Conservation (phyloP, 2,888 invertebrate species). For the Tricholauxania praeusta region DNA sequence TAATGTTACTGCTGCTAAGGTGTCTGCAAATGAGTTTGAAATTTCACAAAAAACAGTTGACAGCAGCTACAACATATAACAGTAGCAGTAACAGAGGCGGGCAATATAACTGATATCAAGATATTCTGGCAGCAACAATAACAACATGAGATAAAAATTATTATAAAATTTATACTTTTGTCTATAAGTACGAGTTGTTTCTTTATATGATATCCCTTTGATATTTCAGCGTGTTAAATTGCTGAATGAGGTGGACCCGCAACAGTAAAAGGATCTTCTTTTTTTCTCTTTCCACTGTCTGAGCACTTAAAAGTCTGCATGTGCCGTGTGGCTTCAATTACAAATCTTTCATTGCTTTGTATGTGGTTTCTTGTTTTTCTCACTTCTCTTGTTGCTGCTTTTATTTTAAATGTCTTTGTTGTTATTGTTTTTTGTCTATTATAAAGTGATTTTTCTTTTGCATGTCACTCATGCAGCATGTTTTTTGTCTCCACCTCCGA, state of each 20-base stretch:
- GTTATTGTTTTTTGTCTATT: constrained; percentile 48
- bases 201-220: constrained; percentile 11
- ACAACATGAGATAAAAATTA: constrained; percentile 27
- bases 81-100: constrained; percentile 27
- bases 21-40: constrained; percentile 59
- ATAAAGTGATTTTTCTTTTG: constrained; percentile 59
- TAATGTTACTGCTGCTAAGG: constrained; percentile 48
- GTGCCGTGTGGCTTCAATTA: constrained; percentile 29
- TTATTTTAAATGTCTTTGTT: not conserved
- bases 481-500: constrained; percentile 22
- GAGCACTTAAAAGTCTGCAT: not conserved
- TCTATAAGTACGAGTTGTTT: constrained; percentile 10
- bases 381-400: not conserved
- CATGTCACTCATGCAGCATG: constrained; percentile 40
- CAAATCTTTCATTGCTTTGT: constrained; percentile 15
- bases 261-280: not conserved
- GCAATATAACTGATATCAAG: constrained; percentile 23
- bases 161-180: constrained; percentile 12
- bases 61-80: constrained; percentile 45
- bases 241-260: constrained; percentile 24
- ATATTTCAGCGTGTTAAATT: constrained; percentile 21
- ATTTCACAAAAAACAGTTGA: constrained; percentile 56
- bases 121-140: constrained; percentile 32
- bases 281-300: constrained; percentile 1
- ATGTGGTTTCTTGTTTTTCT: constrained; percentile 11